phyloP scores from a whole-genome alignment of 2,888 invertebrate species.

The Dioctria linearis region DNA sequence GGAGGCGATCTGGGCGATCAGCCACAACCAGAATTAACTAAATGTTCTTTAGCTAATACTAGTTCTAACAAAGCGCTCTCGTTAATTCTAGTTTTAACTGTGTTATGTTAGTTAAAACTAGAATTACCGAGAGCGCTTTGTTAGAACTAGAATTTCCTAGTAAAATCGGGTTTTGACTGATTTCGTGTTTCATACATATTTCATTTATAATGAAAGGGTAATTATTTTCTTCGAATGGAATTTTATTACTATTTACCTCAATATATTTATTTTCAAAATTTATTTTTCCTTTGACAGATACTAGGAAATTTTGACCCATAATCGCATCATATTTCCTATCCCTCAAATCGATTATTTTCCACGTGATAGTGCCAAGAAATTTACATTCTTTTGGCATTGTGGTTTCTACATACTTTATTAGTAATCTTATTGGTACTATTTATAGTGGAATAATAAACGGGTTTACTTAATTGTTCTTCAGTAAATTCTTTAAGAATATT shows the following conservation, averaged over 20 bases:
- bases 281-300: slow-evolving; percentile 54
- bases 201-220: slow-evolving; percentile 50
- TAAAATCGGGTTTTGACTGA: too few relatives aligned
- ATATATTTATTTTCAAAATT: slow-evolving; percentile 53
- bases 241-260: slow-evolving; percentile 46
- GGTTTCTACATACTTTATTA: slow-evolving; percentile 54
- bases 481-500: slow-evolving; percentile 21
- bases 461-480: slow-evolving; percentile 24
- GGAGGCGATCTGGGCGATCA: too few relatives aligned
- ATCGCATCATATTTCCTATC: slow-evolving; percentile 31
- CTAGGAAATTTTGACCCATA: slow-evolving; percentile 40
- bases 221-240: slow-evolving; percentile 22
- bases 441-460: slow-evolving; percentile 51
- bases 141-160: too few relatives aligned
- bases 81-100: too few relatives aligned
- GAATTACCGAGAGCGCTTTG: too few relatives aligned
- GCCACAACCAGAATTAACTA: too few relatives aligned
- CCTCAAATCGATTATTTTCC: slow-evolving; percentile 54
- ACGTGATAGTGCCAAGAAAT: slow-evolving; percentile 54
- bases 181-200: too few relatives aligned
- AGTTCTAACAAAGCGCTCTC: too few relatives aligned
- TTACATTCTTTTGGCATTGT: slow-evolving; percentile 57
- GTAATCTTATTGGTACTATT: slow-evolving; percentile 56
- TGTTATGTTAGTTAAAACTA: too few relatives aligned
- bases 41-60: too few relatives aligned